Base-by-base conservation (phyloP, 2,888 invertebrate species). In the Monopis laevigella region DNA sequence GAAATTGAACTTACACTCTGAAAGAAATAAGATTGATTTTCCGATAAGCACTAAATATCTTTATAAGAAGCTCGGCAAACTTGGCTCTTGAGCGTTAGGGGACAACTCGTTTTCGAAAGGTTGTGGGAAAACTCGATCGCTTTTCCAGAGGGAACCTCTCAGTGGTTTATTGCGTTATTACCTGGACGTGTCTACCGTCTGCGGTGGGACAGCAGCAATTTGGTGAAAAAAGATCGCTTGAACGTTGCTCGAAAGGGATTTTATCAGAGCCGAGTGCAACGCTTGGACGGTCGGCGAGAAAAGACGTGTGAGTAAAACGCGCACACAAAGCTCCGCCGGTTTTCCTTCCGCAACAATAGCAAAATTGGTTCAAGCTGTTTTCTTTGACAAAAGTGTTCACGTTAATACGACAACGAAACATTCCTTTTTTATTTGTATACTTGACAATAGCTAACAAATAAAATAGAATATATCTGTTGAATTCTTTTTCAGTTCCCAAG, bases 151-250 rank as follows among this genome's bases (percentile, higher is more conserved):
- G 71, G 71, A 75, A 71, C 68, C 75, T 72, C 77, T 73, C 74
- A 72, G 74, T 77, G 75, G 75, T 78, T 78, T 80, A 80, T 80
- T 77, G 77, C 73, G 77, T 80, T 80, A 80, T 80, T 78, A 80
- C 80, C 78, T 80, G 77, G 71, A 78, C 77, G 74, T 73, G 75
- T 74, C 72, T 65, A 65, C 67, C 66, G 44, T 21, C 39, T 21
- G 66, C 68, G 63, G 50, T 65, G 73, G 73, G 72, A 72, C 75
- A 68, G 65, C 70, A 71, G 72, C 77, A 77, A 78, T 77, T 77
- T 69, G 62, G 68, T 66, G 55, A 64, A 70, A 70, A 72, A 73
- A 70, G 73, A 65, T 68, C 70, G 74, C 74, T 74, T n/a, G n/a
- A n/a, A 75, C 72, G 77, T 78, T 71, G 65, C 63, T 60, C 64